Evolutionary conservation across 2,888 invertebrate genomes (phyloP), one percentile per base, ranked within the genome.

Genomic region (Rhagonycha lutea): DNA sequence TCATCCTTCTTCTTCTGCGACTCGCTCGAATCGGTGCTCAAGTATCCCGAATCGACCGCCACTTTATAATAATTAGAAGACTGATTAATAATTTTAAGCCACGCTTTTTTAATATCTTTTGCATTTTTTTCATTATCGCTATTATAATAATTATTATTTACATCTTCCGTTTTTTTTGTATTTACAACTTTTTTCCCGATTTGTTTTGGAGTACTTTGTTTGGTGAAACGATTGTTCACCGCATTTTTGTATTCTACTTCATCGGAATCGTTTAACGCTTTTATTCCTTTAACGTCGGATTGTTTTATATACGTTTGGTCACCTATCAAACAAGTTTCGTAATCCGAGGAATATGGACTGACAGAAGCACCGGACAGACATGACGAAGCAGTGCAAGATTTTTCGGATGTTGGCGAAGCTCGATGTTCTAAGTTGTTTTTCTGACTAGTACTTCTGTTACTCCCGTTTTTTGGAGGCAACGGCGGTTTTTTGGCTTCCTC

Each of bases 1-100:
- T 88, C 60, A 88, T 87, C 81, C 29, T 88, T 89, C 81, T 80
- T 88, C 82, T 89, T 87, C 82, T 89, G 88, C 0, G 91, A 91
- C 82, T 91, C 91, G 60, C 90, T 90, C 2, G 95, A 95, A 83
- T 96, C 96, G 32, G 95, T 95, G 85, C 96, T 96, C 75, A 96
- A 90, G 84, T 96, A 96, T 0, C 96, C 96, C 0, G 95, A 95
- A 86, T 96, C 96, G 84, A 94, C 91, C 2, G 84, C 84, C 78
- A 83, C 84, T 47, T 82, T 83, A 2, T 62, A 32, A 14, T 76
- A 68, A 61, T 18, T 65, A 1, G 67, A 23, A 7, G 70, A 61
- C 28, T 60, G 28, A 32, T 23, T 62, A n/a, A 84, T 78, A 10
- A 84, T 77, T 72, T 83, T 82, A 67, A 84, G 80, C 85, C 86